Evolutionary conservation across 1,140 invertebrate genomes (phyloP), one percentile per base, ranked within the genome.

Genomic region (Leptopilina clavipes): DNA sequence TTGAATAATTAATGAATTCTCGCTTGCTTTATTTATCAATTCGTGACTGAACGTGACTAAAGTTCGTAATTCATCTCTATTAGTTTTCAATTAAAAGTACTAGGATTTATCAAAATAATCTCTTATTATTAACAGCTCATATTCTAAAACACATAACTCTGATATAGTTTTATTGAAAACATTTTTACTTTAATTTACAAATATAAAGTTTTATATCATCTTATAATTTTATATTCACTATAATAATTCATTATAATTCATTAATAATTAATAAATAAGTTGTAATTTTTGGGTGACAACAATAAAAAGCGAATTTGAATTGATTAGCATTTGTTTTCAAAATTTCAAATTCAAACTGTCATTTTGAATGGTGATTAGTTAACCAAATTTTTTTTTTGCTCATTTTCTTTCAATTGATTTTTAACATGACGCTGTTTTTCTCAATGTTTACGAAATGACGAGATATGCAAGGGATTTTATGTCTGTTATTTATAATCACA

Each of bases 391-490:
- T 10, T 18, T 2, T n/a, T 65, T 5, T 10, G 25, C 12, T 25
- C 9, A 11, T 7, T 37, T 31, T n/a, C 25, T 31, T 65, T 31
- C 3, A n/a, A 65, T 31, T 10, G 7, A 31, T 65, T 65, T 65
- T 65, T 65, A 37, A 7, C 5, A 1, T 6, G 11, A n/a, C 3
- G 25, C 1, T n/a, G 12, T 65, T 65, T 8, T 31, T 59, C 19
- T 31, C 0, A 5, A 65, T 65, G 59, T 65, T 65, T 65, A n/a
- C 22, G 25, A 31, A 65, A 65, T 65, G 59, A 65, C 5, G 59
- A 65, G 25, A 65, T 65, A 65, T 65, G 59, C 12, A 65, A 14
- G 22, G 14, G 5, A 37, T 65, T 6, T 3, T 31, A 12, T 65
- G 14, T 37, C 12, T 31, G 0, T 22, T 65, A 65, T 31, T n/a